Percentiles rank a stretch among this genome's conserved stretches.
Conservation (phyloP, 2,888 invertebrate species). For the Lasius platythorax region DNA sequence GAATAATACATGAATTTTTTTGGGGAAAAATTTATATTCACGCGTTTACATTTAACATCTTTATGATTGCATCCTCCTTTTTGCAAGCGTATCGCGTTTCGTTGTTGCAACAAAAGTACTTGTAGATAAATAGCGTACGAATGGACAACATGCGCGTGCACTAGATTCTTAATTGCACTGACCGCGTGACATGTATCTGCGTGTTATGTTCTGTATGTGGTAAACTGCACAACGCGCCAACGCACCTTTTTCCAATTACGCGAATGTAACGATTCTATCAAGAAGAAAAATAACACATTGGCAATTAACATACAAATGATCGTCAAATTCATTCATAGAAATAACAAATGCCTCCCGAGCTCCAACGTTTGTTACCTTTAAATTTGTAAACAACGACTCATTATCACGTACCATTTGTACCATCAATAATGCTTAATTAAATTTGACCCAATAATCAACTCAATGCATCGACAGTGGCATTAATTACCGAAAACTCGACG, state of each 20-base stretch:
- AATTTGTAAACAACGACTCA: constrained; percentile 51
- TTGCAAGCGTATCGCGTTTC: neutral
- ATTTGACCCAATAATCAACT: constrained; percentile 50
- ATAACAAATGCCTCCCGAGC: constrained; percentile 36
- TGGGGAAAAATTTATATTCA: neutral
- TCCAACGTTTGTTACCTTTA: constrained; percentile 44
- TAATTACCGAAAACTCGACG: constrained; percentile 35
- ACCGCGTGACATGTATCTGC: constrained; percentile 36
- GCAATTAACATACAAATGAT: constrained; percentile 49
- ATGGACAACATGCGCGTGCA: constrained; percentile 19
- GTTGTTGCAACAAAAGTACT: neutral
- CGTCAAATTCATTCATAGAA: constrained; percentile 35
- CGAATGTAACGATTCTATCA: constrained; percentile 25
- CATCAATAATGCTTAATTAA: constrained; percentile 49
- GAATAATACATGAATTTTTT: neutral
- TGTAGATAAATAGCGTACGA: constrained; percentile 20
- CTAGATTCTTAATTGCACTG: constrained; percentile 44
- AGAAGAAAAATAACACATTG: constrained; percentile 23
- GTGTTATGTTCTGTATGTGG: neutral
- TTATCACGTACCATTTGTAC: constrained; percentile 49
- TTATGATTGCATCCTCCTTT: neutral
- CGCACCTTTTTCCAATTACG: constrained; percentile 42
- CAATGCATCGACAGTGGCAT: constrained; percentile 25
- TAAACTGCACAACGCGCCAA: neutral
- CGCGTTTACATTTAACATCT: neutral